Evolutionary conservation across 2,113 vertebrate genomes (phyloP).

Genomic region (Synodontis membranacea): DNA sequence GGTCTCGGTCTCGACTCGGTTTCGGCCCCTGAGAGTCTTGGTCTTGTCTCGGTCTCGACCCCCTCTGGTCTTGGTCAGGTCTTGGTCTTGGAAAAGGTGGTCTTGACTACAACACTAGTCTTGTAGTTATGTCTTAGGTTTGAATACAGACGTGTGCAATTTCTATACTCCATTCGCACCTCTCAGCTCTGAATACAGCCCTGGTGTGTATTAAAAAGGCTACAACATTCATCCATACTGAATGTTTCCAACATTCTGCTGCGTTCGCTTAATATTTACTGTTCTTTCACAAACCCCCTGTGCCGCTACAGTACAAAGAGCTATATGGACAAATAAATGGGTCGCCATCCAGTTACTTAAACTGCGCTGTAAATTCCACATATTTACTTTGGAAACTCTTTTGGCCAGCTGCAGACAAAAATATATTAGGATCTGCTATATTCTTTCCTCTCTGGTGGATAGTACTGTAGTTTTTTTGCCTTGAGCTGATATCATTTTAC

Average conservation of each 20-base stretch:
- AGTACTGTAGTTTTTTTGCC: conserved; percentile 4
- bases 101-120: too few relatives aligned
- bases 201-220: background rate
- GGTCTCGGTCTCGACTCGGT: too few relatives aligned
- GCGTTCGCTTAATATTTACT: background rate
- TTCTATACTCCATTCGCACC: background rate
- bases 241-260: background rate
- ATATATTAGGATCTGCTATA: background rate
- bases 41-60: too few relatives aligned
- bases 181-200: background rate
- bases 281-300: background rate
- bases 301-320: background rate
- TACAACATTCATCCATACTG: background rate
- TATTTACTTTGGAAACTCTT: background rate
- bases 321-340: background rate
- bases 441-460: background rate
- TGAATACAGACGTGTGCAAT: background rate
- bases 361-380: conserved; percentile 1
- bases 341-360: background rate
- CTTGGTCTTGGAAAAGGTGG: too few relatives aligned
- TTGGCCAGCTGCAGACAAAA: background rate
- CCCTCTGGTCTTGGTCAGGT: too few relatives aligned
- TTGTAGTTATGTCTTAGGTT: background rate
- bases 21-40: too few relatives aligned
- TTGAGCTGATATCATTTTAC: background rate